phyloP scores from a whole-genome alignment of 2,797 vertebrate species.

The Sebastes umbrosus region DNA sequence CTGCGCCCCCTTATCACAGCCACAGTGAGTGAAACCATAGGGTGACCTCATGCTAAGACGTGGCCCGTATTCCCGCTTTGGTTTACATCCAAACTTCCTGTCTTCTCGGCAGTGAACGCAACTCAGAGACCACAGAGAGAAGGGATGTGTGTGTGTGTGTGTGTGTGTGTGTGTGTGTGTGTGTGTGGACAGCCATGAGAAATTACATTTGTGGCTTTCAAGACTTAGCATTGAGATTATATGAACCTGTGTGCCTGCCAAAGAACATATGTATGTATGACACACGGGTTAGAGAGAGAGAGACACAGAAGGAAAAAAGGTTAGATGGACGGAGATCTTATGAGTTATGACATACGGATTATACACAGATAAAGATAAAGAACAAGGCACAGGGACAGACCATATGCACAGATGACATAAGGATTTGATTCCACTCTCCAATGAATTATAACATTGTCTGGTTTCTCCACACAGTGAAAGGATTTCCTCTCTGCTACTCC shows the following conservation, averaged over 20 bases:
- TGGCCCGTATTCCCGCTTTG: slow-evolving; percentile 40
- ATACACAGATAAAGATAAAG: slow-evolving; percentile 24
- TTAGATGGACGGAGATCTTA: neutral
- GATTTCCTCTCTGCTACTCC: slow-evolving; percentile 31
- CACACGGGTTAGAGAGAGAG: neutral
- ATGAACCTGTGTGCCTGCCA: neutral
- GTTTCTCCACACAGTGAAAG: slow-evolving; percentile 19
- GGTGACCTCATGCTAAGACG: slow-evolving; percentile 44
- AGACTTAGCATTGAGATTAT: slow-evolving; percentile 8
- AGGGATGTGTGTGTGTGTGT: neutral
- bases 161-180: neutral
- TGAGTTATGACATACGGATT: slow-evolving; percentile 36
- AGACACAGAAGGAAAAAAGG: neutral
- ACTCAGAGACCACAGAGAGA: neutral
- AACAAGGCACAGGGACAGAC: neutral
- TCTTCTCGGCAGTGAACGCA: slow-evolving; percentile 23
- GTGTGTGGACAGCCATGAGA: slow-evolving; percentile 11
- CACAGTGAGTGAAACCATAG: slow-evolving; percentile 24
- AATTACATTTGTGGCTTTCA: slow-evolving; percentile 13
- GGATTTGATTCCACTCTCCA: slow-evolving; percentile 31
- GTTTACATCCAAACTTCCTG: slow-evolving; percentile 57
- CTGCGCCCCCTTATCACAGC: slow-evolving; percentile 14
- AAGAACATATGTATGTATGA: neutral
- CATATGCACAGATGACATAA: slow-evolving; percentile 8
- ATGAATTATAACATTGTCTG: slow-evolving; percentile 33